A percentile compares a stretch with the other conserved stretches of the same genome.
Conservation (phyloP, 2,797 vertebrate genomes). For the Characodon lateralis region DNA sequence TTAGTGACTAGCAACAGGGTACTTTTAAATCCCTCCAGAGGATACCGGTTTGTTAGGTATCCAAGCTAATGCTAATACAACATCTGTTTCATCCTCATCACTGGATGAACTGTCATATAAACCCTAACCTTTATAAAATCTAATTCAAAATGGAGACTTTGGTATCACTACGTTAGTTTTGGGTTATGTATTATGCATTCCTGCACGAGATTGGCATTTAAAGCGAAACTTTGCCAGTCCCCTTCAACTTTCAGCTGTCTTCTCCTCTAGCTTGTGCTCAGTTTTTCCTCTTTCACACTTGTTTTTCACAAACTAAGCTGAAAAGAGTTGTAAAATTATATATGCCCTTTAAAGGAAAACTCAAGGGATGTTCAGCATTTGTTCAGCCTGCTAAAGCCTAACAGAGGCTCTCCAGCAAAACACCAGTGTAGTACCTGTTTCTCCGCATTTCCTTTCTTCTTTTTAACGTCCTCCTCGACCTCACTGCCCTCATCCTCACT, state of each 20-base stretch:
- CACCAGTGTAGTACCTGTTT: conserved; percentile 81
- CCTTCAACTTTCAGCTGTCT: neutral
- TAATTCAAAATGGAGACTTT: neutral
- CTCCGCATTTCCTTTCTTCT: conserved; percentile 85
- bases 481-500: conserved; percentile 67
- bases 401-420: neutral
- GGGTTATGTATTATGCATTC: neutral
- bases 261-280: neutral
- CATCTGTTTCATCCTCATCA: neutral
- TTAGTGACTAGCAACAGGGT: neutral
- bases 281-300: neutral
- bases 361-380: neutral
- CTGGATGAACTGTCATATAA: neutral
- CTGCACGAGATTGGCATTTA: no score
- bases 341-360: neutral
- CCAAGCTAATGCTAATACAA: neutral
- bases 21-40: neutral
- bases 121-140: neutral
- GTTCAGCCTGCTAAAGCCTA: neutral
- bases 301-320: no score
- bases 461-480: conserved; percentile 81
- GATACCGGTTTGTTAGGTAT: neutral
- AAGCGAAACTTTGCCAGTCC: neutral
- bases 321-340: neutral
- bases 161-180: neutral